Evolutionary conservation across 2,797 vertebrate species (phyloP).

Genomic region (Pipistrellus pygmaeus): DNA sequence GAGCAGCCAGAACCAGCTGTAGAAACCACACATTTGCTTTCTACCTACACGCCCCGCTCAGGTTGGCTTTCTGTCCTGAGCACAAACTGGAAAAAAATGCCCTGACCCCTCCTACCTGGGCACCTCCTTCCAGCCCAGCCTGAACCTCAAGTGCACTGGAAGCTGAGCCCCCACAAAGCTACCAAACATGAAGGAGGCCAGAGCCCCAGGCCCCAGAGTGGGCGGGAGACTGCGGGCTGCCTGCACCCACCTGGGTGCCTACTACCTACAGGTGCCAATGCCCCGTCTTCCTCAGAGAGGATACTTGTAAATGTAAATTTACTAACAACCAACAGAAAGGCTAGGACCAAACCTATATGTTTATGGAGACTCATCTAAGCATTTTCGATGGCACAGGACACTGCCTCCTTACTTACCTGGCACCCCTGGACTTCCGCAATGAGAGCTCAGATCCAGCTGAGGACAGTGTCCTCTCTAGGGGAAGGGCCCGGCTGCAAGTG

Average conservation of each 20-base stretch:
- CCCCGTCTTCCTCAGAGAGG: fast-evolving
- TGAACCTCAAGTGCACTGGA: fast-evolving
- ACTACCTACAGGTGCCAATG: neutral
- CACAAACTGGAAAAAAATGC: fast-evolving
- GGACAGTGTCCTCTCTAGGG: neutral
- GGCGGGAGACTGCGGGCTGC: neutral
- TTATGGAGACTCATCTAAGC: too few species aligned
- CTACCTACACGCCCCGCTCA: neutral
- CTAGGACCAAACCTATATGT: too few species aligned
- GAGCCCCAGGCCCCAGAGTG: neutral
- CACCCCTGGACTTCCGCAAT: neutral
- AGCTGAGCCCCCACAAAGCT: neutral
- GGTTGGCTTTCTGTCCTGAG: neutral
- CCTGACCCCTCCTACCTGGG: neutral
- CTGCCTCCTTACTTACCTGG: fast-evolving
- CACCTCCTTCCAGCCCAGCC: neutral
- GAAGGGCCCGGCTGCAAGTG: neutral
- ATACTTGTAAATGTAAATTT: too few species aligned
- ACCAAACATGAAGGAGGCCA: neutral
- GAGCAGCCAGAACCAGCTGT: fast-evolving
- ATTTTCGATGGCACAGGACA: too few species aligned
- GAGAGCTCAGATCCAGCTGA: too few species aligned
- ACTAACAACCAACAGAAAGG: too few species aligned
- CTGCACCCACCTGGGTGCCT: neutral
- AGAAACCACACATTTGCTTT: fast-evolving